Conservation (phyloP, 2,797 vertebrate genomes). For the Pangasius macronema region DNA sequence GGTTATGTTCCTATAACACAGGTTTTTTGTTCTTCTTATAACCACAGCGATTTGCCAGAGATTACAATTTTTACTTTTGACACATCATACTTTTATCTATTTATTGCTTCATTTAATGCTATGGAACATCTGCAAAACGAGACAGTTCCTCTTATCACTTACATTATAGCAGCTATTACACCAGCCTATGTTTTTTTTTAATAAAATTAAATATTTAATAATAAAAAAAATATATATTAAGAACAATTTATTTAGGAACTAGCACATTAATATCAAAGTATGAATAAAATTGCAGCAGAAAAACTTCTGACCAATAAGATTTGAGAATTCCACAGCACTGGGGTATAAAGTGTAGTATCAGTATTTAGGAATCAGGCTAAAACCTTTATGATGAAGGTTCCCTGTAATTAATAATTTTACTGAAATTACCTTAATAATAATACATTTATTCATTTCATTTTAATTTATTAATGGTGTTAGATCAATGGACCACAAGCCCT, state of each 20-base stretch:
- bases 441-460: background rate
- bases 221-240: background rate
- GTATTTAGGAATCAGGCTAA: background rate
- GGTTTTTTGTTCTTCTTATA: background rate
- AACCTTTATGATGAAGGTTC: background rate
- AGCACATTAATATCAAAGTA: background rate
- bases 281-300: background rate
- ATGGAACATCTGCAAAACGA: background rate
- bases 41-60: background rate
- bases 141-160: background rate
- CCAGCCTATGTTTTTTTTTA: background rate
- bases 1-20: background rate
- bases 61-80: background rate
- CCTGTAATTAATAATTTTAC: background rate
- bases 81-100: background rate
- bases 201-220: background rate
- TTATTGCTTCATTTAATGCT: slow-evolving; percentile 1
- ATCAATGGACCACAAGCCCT: background rate
- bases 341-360: background rate
- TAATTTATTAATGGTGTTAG: background rate
- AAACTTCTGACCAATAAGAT: background rate
- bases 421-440: background rate
- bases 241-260: background rate
- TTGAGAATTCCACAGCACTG: background rate
- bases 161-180: background rate